Percentiles rank a stretch among this genome's conserved stretches.
phyloP scores from a whole-genome alignment of 1,140 invertebrate genomes.

The Diorhabda sublineata region DNA sequence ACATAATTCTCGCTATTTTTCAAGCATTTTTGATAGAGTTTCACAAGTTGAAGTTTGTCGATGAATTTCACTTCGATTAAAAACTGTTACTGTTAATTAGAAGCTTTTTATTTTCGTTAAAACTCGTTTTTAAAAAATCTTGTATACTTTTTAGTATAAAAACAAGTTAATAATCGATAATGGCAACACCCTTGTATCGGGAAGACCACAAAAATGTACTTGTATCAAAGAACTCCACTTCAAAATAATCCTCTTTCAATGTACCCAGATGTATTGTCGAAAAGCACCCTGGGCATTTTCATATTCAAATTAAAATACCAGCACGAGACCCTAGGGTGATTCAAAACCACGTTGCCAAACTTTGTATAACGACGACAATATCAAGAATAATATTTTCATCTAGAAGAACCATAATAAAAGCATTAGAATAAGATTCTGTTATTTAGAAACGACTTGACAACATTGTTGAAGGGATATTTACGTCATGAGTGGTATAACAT shows the following conservation, averaged over 20 bases:
- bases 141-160: too few species aligned
- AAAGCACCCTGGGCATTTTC: background rate
- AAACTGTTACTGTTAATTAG: too few species aligned
- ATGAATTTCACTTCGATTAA: too few species aligned
- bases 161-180: background rate
- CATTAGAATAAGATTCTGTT: too few species aligned
- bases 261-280: background rate
- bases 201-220: background rate
- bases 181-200: background rate
- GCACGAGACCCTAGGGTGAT: background rate
- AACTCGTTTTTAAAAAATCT: too few species aligned
- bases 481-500: conserved; percentile 19
- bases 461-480: background rate
- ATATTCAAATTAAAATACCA: background rate
- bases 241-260: conserved; percentile 1
- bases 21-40: too few species aligned
- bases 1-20: too few species aligned
- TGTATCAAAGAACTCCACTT: background rate
- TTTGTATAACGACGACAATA: background rate
- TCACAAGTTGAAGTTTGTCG: too few species aligned
- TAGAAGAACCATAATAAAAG: too few species aligned
- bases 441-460: background rate
- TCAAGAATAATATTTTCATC: too few species aligned
- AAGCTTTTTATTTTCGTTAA: too few species aligned
- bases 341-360: background rate